Evolutionary conservation across 2,888 invertebrate genomes (phyloP).

Genomic region (Bombylius major): DNA sequence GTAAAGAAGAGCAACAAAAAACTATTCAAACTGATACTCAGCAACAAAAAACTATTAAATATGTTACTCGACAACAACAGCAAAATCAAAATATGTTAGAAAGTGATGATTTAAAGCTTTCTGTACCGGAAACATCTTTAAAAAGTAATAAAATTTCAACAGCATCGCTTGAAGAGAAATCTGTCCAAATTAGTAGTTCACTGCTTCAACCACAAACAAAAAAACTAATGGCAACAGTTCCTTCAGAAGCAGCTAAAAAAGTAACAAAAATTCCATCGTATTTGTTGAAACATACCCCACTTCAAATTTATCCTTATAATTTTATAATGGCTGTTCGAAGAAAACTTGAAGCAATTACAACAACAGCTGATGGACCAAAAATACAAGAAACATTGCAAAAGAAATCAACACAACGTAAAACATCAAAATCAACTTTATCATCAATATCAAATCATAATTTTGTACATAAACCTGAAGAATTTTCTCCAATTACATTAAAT

Average conservation of each 20-base stretch:
- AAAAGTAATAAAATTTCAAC: neutral
- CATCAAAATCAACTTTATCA: neutral
- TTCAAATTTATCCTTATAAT: constrained; percentile 44
- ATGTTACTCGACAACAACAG: too few species aligned
- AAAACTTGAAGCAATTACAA: constrained; percentile 37
- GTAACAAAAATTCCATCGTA: constrained; percentile 17
- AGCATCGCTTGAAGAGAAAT: constrained; percentile 10
- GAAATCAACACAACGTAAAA: neutral
- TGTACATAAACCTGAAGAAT: too few species aligned
- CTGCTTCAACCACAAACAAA: neutral
- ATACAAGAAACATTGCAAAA: neutral
- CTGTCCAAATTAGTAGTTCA: constrained; percentile 11
- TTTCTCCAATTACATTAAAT: too few species aligned
- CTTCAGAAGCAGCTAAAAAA: too few species aligned
- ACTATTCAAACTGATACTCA: too few species aligned
- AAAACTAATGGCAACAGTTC: neutral
- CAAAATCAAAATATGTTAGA: neutral
- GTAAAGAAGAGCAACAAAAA: too few species aligned
- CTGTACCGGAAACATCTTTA: constrained; percentile 13
- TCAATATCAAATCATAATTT: too few species aligned
- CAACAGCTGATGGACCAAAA: too few species aligned
- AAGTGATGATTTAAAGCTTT: constrained; percentile 11
- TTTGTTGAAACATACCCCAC: constrained; percentile 33
- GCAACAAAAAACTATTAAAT: too few species aligned
- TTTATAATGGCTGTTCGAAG: constrained; percentile 47